Evolutionary conservation across 1,140 invertebrate genomes (phyloP), one percentile per base, ranked within the genome.

Genomic region (Carcinoscorpius rotundicauda): DNA sequence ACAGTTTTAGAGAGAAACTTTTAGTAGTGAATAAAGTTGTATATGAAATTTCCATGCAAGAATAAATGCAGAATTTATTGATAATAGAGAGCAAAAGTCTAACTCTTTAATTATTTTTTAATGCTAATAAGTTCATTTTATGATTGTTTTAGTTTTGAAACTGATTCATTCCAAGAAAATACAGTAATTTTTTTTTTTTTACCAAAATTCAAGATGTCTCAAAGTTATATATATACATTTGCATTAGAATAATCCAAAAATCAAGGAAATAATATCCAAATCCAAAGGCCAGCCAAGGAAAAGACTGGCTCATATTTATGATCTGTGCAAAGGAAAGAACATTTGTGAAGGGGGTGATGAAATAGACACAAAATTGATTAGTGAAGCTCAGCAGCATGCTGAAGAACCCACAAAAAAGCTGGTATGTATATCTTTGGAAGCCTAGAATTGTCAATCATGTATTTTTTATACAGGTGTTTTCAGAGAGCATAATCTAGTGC

Each of bases 261-360:
- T 99, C 59, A 95, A 97, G 81, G 97, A 99, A 80, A 88, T 99
- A 63, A 83, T 99, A 0, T 85, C 87, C 79, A 98, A 99, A 79
- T 92, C 93, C 5, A 96, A 96, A 81, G 92, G 93, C n/a, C 93
- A 98, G 71, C 91, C 93, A 0, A 82, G 95, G 58, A 97, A 97
- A 78, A 82, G 97, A 61, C 80, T 99, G 52, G 87, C 90, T 10
- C 89, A 94, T 79, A 89, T 99, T 0, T 99, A 99, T 78, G 97
- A 99, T 77, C 77, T 99, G 5, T 99, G 97, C 77, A 99, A 99
- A 80, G 88, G 89, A 4, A 98, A 98, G 78, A 93, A 92, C 70
- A 91, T 99, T 73, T 99, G 97, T 79, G 97, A 99, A 76, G 96
- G 95, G 68, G 95, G 94, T 64, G 95, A 98, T 78, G 94, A 98